Evolutionary conservation across 2,113 vertebrate genomes (phyloP).

Genomic region (Chauna torquata): DNA sequence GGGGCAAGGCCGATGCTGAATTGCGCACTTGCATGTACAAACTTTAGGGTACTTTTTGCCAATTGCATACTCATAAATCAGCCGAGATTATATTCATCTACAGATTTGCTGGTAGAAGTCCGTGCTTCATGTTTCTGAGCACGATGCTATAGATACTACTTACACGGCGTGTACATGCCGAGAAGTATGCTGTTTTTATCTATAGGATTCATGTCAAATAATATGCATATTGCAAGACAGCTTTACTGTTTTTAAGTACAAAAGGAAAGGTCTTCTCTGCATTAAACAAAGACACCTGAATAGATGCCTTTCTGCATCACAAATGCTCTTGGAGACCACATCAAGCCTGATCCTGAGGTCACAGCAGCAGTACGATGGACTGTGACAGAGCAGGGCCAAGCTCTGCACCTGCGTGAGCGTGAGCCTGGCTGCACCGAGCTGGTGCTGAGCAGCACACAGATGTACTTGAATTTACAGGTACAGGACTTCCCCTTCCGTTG

Average conservation of each 20-base stretch:
- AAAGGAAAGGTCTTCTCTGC: background rate
- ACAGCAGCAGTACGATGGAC: background rate
- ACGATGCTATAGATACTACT: background rate
- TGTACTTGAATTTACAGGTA: background rate
- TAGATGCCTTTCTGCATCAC: background rate
- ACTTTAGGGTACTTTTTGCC: background rate
- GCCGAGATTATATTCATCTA: background rate
- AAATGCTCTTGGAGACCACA: background rate
- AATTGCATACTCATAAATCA: background rate
- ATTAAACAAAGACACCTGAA: background rate
- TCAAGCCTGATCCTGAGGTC: background rate
- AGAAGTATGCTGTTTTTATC: background rate
- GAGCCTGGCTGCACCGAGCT: accelerated
- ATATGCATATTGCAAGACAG: background rate
- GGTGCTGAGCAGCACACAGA: background rate
- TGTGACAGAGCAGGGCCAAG: too few relatives aligned
- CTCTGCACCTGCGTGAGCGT: too few relatives aligned
- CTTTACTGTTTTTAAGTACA: background rate
- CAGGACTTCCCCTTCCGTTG: accelerated
- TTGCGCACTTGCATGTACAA: background rate
- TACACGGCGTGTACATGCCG: background rate
- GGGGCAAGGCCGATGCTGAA: background rate
- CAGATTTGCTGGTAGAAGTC: background rate
- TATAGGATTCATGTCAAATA: background rate
- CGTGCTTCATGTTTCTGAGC: background rate